phyloP scores from a whole-genome alignment of 2,888 invertebrate species.

The Ischnus inquisitorius region DNA sequence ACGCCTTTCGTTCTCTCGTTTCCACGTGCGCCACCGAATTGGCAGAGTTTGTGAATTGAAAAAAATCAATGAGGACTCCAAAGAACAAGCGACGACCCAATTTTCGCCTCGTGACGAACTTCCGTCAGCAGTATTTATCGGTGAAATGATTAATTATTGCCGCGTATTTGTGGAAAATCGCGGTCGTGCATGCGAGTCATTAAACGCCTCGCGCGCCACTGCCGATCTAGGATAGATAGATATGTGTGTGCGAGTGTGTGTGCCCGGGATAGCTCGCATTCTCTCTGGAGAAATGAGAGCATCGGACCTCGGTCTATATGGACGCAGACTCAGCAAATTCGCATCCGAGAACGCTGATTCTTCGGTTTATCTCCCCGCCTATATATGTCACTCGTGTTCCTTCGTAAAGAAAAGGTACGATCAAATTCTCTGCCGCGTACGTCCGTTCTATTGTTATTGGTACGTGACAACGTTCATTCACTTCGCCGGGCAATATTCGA shows the following conservation, averaged over 20 bases:
- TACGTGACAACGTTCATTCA: conserved; percentile 29
- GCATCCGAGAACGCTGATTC: conserved; percentile 26
- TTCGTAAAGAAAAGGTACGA: conserved; percentile 6
- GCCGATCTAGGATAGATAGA: neutral
- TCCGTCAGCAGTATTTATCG: conserved; percentile 62
- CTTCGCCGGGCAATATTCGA: neutral
- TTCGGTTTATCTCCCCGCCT: neutral
- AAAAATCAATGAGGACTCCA: conserved; percentile 25
- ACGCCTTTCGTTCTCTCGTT: conserved; percentile 40
- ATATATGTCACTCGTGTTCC: conserved; percentile 5
- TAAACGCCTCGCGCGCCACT: neutral
- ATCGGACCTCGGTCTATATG: conserved; percentile 12
- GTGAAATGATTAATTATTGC: conserved; percentile 50
- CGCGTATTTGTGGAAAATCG: conserved; percentile 12
- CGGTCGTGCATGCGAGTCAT: conserved; percentile 2
- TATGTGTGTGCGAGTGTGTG: neutral
- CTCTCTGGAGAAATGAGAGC: conserved; percentile 8
- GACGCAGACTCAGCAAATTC: conserved; percentile 29
- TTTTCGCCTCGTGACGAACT: conserved; percentile 32
- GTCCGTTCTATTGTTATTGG: conserved; percentile 34
- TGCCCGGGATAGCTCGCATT: conserved; percentile 10
- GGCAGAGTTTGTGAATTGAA: conserved; percentile 33
- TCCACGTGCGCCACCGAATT: conserved; percentile 35
- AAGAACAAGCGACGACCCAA: conserved; percentile 51
- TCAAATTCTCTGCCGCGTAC: neutral